Conservation (phyloP, 2,888 invertebrate species). For the Polydrusus tereticollis region DNA sequence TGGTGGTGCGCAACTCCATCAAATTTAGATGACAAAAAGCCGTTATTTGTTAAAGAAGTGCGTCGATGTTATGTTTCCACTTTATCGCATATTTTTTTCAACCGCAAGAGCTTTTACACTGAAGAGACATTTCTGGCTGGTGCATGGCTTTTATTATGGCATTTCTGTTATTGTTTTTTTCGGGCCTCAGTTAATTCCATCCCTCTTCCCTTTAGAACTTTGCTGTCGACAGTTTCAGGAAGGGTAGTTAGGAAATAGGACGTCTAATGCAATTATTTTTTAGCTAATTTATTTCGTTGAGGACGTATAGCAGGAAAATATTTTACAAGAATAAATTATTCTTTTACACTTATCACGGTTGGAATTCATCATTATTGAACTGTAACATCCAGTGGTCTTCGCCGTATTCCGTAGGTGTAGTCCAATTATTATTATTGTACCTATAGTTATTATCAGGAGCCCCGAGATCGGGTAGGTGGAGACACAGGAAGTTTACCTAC, state of each 20-base stretch:
- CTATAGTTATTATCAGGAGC: too few species aligned
- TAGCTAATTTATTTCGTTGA: neutral
- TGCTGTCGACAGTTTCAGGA: constrained; percentile 17
- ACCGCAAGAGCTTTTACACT: constrained; percentile 39
- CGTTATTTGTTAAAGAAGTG: constrained; percentile 64
- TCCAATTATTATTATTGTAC: too few species aligned
- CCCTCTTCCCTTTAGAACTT: constrained; percentile 5
- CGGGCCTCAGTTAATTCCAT: constrained; percentile 12
- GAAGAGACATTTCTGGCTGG: constrained; percentile 28
- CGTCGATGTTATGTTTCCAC: constrained; percentile 54
- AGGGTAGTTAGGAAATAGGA: constrained; percentile 13
- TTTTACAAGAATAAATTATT: too few species aligned
- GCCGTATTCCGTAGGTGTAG: too few species aligned
- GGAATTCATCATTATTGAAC: too few species aligned
- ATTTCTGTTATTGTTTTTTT: constrained; percentile 29
- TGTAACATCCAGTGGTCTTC: too few species aligned
- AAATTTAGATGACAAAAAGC: constrained; percentile 66
- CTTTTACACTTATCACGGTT: too few species aligned
- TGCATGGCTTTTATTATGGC: constrained; percentile 29
- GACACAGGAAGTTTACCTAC: too few species aligned
- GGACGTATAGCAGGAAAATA: neutral
- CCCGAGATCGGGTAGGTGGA: too few species aligned
- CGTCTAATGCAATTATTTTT: constrained; percentile 5
- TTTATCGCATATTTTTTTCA: constrained; percentile 48
- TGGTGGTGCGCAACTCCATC: constrained; percentile 66